Base-by-base conservation (phyloP, 2,888 invertebrate species). In the Dryocosmus kuriphilus region DNA sequence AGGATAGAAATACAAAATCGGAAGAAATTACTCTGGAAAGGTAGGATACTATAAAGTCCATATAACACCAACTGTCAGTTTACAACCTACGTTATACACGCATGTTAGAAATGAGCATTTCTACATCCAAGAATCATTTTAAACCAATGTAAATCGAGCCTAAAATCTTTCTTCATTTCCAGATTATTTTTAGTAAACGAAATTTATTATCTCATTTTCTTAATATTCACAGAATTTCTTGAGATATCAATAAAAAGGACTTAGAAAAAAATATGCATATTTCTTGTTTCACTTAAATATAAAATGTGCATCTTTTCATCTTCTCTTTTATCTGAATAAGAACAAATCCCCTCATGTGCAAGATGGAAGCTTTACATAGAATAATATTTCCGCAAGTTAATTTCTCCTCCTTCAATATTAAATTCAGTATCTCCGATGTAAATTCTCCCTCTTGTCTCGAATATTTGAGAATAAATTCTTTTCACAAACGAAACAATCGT, bases 1-100 rank as follows among this genome's bases (percentile, higher is more conserved):
- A 16, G 1, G 30, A 27, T 27, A n/a, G 27, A 67, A 30, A 67
- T 11, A 46, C 9, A 51, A 46, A 67, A 27, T 46, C 27, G 24
- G 27, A 65, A 65, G 67, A 67, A 67, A 67, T 67, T 67, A 67
- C 67, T 67, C 41, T 46, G 27, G 24, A 65, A 65, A 67, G 51
- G 46, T 41, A 67, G 27, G 27, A 51, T 27, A 46, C 46, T 46
- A 19, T 30, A 51, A 27, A 67, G 24, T 11, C 6, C n/a, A 65
- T 3, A 35, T 16, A 38, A 38, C 11, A 38, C 0, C 38, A 11
- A 63, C 63, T 65, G 63, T 14, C 67, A 27, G 16, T 41, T 46
- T 41, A 51, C 27, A 67, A 51, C 14, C n/a, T n/a, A 41, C 27
- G 51, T 27, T 24, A 19, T 30, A 22, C n/a, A 22, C 16, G 46